Evolutionary conservation across 2,797 vertebrate genomes (phyloP).

Genomic region (Mormyrus proboscirostris): DNA sequence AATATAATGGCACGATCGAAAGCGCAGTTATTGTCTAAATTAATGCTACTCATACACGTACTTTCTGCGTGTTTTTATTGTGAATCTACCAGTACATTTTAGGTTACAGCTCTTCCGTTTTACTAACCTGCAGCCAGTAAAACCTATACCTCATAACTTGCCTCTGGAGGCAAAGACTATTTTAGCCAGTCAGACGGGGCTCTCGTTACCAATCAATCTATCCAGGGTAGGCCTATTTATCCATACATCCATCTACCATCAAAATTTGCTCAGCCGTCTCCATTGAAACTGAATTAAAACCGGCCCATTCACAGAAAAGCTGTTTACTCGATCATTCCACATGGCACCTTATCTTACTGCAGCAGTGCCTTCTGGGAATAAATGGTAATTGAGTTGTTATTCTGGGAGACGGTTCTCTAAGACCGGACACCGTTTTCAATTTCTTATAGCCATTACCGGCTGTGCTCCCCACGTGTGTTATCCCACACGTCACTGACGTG

Average conservation of each 20-base stretch:
- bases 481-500: too few relatives aligned
- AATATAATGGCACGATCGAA: background rate
- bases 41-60: background rate
- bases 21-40: background rate
- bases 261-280: background rate
- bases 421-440: background rate
- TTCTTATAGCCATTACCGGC: background rate
- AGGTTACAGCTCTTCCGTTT: background rate
- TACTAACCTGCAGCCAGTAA: background rate
- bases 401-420: background rate
- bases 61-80: background rate
- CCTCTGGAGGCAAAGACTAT: background rate
- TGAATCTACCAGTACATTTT: background rate
- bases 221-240: background rate
- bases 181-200: background rate
- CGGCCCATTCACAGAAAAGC: conserved; percentile 4
- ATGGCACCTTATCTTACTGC: conserved; percentile 3
- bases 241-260: background rate
- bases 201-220: background rate
- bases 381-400: conserved; percentile 15
- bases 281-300: conserved; percentile 9
- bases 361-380: background rate
- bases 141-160: background rate
- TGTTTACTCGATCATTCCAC: conserved; percentile 9
- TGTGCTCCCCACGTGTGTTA: background rate